Base-by-base conservation (phyloP, 2,113 vertebrate genomes). In the Cardinalis cardinalis region DNA sequence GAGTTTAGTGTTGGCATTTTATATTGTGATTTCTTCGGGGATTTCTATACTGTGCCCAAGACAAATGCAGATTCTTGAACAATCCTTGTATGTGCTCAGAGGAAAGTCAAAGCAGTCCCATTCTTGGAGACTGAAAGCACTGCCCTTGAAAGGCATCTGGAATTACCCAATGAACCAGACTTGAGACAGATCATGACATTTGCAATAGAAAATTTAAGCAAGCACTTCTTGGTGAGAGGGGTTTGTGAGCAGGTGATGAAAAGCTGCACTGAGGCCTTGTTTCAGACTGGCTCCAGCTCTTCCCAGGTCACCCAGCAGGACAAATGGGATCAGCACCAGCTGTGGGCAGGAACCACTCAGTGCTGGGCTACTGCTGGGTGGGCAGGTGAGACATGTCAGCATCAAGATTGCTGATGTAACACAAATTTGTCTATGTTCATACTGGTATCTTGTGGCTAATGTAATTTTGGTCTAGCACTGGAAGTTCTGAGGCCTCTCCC, bases 1-100 rank as follows among this genome's bases (percentile, higher is more conserved):
- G 74, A 87, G 70, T 87, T 95, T 41, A 75, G 34, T 34, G 48
- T 76, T 94, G 88, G 85, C 55, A 79, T 84, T 84, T 95, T 56
- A 46, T 53, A 70, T 40, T 43, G 32, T 75, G 65, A 90, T 91
- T 93, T 86, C 93, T 93, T 86, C 16, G 25, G 93, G 80, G 92
- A 91, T 68, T 94, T 86, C 41, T 71, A 16, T 31, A 68, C 3
- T 0, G 3, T 77, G 75, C 72, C 28, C 65, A 64, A 60, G 69
- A 88, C 55, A 95, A 95, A 90, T 25, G 53, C 61, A 88, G 70
- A 77, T 68, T 88, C 16, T 60, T 23, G 4, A 88, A 52, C 1
- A 2, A 69, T 82, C 28, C 55, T 78, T 90, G 38, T 28, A 61
- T 34, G 53, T 21, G 43, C 48, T 90, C 56, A 53, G 32, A 81